Evolutionary conservation across 2,113 vertebrate genomes (phyloP), one percentile per base, ranked within the genome.

Genomic region (Echinops telfairi): DNA sequence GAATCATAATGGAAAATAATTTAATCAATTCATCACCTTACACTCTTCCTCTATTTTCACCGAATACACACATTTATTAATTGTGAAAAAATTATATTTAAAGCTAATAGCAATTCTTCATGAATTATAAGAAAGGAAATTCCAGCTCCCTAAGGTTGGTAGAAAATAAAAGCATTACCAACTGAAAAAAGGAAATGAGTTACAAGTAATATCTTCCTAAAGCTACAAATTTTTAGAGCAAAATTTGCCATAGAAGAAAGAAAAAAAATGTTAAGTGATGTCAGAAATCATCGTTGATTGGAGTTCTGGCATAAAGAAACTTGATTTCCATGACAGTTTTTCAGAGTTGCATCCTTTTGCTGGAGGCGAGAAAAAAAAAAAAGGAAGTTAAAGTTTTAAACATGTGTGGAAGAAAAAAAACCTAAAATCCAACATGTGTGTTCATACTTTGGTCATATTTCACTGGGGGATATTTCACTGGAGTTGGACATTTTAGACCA

Each of bases 181-280:
- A 40, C 17, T 58, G 93, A 47, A 92, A 94, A 62, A 62, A 58
- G 7, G 19, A 58, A 96, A 75, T 60, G 36, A 93, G 31, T 76
- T 75, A 27, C 68, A 95, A 80, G 93, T 91, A 86, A 78, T 22
- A 20, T 38, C 38, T 84, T 27, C 38, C 40, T 83, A 78, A 85
- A 77, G n/a, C 38, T 57, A 33, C 31, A 86, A 71, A 40, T 33
- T 78, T 64, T 90, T 73, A 22, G 22, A 77, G 40, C 22, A 94
- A 89, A 96, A 92, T 77, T 25, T 29, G 64, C 81, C 85, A 25
- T 66, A 86, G 83, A n/a, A 85, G 64, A 90, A 77, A 84, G 73
- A 40, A 58, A 68, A 60, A 27, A 70, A n/a, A 89, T n/a, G 9
- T 27, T 25, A 9, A 94, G 57, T 58, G 53, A 31, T 70, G 84